Conservation (phyloP, 2,113 vertebrate genomes). For the Forbesichthys papilliferus region DNA sequence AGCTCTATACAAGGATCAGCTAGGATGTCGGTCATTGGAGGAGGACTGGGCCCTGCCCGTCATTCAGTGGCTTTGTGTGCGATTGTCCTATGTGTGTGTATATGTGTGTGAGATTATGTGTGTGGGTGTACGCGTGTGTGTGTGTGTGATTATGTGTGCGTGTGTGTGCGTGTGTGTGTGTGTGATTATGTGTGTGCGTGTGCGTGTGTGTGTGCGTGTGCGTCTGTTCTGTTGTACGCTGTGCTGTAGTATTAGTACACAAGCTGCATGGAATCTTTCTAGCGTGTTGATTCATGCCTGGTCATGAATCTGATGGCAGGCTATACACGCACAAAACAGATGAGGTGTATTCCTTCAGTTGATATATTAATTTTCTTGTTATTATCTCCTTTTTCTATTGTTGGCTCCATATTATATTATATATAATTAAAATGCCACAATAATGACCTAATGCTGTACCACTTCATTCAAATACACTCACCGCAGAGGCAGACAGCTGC, state of each 20-base stretch:
- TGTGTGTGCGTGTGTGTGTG: too few species aligned
- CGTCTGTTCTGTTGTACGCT: not conserved
- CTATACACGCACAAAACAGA: not conserved
- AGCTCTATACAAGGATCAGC: slow-evolving; percentile 28
- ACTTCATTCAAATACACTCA: not conserved
- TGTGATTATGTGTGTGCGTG: slow-evolving; percentile 4
- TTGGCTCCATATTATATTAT: not conserved
- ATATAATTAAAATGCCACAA: too few species aligned
- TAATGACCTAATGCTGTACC: not conserved
- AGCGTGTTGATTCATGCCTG: slow-evolving; percentile 4
- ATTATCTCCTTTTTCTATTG: not conserved
- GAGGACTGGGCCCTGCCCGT: slow-evolving; percentile 20
- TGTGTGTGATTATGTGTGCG: not conserved
- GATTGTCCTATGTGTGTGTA: slow-evolving; percentile 1
- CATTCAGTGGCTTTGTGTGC: slow-evolving; percentile 32
- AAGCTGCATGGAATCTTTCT: slow-evolving; percentile 30
- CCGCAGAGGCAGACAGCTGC: not conserved
- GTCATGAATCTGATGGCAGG: not conserved
- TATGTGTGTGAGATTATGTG: not conserved
- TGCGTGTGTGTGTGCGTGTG: not conserved
- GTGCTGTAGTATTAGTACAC: not conserved
- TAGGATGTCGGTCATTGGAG: slow-evolving; percentile 43
- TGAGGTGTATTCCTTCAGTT: not conserved
- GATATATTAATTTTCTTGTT: not conserved
- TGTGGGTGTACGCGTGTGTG: slow-evolving; percentile 1